Percentiles rank a stretch among this genome's conserved stretches.
phyloP scores from a whole-genome alignment of 2,888 invertebrate species.

The Thera obeliscata region DNA sequence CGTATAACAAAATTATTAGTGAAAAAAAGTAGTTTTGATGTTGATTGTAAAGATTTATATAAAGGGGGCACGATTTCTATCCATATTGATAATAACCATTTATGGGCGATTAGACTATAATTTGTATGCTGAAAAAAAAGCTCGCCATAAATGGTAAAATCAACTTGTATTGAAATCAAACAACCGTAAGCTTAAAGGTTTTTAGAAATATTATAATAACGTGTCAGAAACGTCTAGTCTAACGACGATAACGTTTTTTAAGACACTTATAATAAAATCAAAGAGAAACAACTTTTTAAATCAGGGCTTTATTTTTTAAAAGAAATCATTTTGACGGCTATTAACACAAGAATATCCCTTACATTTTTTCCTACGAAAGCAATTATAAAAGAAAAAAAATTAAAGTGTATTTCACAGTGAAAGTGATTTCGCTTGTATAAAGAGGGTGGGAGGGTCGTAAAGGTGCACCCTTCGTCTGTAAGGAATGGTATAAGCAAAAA shows the following conservation, averaged over 20 bases:
- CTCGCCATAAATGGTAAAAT: too few species aligned
- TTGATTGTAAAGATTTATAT: too few species aligned
- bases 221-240: background rate
- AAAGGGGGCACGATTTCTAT: too few species aligned
- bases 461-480: conserved; percentile 71
- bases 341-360: conserved; percentile 42
- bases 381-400: conserved; percentile 42
- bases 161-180: too few species aligned
- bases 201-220: too few species aligned
- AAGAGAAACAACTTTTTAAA: conserved; percentile 18
- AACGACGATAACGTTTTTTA: background rate
- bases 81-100: too few species aligned
- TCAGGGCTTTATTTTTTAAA: conserved; percentile 54
- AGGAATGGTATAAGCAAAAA: conserved; percentile 74
- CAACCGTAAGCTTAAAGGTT: too few species aligned
- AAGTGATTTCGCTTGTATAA: conserved; percentile 74
- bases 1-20: too few species aligned
- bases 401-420: conserved; percentile 52
- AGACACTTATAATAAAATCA: conserved; percentile 22
- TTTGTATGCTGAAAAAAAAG: too few species aligned
- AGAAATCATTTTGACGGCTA: conserved; percentile 70
- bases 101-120: too few species aligned
- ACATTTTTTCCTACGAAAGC: conserved; percentile 39
- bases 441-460: conserved; percentile 59
- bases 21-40: too few species aligned